These are phyloP conservation scores for Rhyacophila brunnea DNA, from an alignment of 1,140 invertebrate species.

Conservation along the genomic window DNA sequence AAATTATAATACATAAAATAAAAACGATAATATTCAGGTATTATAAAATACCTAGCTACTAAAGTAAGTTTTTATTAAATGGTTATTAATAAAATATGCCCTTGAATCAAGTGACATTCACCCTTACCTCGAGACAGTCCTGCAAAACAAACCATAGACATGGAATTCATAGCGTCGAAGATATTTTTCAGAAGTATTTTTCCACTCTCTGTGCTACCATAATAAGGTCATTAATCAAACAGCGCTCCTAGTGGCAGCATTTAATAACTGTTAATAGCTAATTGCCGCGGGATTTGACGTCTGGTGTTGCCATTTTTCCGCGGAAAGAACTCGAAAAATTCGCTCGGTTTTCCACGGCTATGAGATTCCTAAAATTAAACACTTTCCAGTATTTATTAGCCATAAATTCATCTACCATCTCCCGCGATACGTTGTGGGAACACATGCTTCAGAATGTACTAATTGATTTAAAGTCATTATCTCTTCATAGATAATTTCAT, in stretches of 20 bases:
- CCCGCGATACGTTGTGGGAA: too few relatives aligned
- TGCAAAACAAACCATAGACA: conserved; percentile 7
- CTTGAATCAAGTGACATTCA: too few relatives aligned
- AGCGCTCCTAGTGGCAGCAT: conserved; percentile 24
- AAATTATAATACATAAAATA: too few relatives aligned
- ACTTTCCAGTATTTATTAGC: too few relatives aligned
- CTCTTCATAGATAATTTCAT: too few relatives aligned
- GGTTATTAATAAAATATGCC: too few relatives aligned
- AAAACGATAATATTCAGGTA: too few relatives aligned
- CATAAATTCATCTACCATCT: too few relatives aligned
- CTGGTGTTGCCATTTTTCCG: background rate
- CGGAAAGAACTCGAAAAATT: conserved; percentile 4
- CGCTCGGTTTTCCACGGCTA: background rate
- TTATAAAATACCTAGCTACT: too few relatives aligned
- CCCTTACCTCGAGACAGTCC: background rate
- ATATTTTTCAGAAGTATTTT: conserved; percentile 36
- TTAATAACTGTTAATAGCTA: conserved; percentile 35
- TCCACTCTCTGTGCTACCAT: conserved; percentile 28
- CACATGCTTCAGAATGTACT: too few relatives aligned
- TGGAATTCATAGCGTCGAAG: conserved; percentile 32
- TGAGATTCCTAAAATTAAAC: background rate
- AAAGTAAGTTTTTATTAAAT: too few relatives aligned
- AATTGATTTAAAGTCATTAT: too few relatives aligned
- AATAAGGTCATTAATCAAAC: conserved; percentile 36
- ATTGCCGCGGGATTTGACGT: conserved; percentile 13